Conservation (phyloP, 2,888 invertebrate species). For the Punctoribates punctum region DNA sequence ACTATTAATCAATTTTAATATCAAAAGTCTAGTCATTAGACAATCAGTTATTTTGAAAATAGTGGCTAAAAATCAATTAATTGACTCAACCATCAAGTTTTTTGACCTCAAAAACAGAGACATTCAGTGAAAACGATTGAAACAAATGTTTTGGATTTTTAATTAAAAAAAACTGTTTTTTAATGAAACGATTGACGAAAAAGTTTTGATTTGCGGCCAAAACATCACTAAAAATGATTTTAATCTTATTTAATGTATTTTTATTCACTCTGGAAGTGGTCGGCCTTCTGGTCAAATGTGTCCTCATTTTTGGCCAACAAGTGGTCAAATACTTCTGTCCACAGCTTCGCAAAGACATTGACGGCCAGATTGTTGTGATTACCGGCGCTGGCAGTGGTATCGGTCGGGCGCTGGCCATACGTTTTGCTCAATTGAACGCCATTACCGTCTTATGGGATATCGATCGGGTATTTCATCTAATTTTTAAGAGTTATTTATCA, state of each 20-base stretch:
- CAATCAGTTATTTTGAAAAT: too few relatives aligned
- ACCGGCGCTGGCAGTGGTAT: constrained; percentile 47
- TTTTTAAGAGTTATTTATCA: background rate
- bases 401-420: constrained; percentile 43
- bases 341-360: constrained; percentile 49
- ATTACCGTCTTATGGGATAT: constrained; percentile 40
- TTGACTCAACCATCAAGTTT: too few relatives aligned
- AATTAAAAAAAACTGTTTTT: too few relatives aligned
- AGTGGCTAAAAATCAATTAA: too few relatives aligned
- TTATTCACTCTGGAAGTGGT: constrained; percentile 9
- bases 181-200: too few relatives aligned
- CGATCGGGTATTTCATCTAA: constrained; percentile 2
- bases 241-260: constrained; percentile 33
- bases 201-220: too few relatives aligned
- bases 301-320: constrained; percentile 7
- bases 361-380: constrained; percentile 43
- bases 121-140: too few relatives aligned
- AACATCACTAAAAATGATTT: constrained; percentile 19
- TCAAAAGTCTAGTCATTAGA: too few relatives aligned
- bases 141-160: too few relatives aligned
- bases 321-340: constrained; percentile 48
- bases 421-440: constrained; percentile 44
- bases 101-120: too few relatives aligned
- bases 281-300: background rate
- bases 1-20: too few relatives aligned